Evolutionary conservation across 2,797 vertebrate genomes (phyloP).

Genomic region (Zalophus californianus): DNA sequence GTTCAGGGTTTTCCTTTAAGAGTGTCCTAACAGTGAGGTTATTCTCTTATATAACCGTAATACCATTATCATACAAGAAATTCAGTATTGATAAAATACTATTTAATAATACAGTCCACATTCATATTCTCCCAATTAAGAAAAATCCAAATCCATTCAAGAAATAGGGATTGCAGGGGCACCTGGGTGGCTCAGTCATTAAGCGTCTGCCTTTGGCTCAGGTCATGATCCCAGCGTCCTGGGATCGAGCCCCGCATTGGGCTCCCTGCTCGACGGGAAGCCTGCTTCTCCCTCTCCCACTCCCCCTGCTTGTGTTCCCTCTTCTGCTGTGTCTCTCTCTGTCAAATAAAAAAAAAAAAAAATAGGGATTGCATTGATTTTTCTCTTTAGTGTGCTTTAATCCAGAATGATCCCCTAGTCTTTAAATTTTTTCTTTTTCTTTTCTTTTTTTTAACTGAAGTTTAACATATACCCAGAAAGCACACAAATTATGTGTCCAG

Average conservation of each 20-base stretch:
- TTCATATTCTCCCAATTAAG: not conserved
- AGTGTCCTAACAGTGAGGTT: not conserved
- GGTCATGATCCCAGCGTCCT: no score
- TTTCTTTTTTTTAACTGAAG: not conserved
- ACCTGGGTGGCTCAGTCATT: no score
- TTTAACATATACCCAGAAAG: not conserved
- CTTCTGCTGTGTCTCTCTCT: no score
- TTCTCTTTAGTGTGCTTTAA: slow-evolving; percentile 14
- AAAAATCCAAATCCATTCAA: not conserved
- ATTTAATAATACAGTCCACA: not conserved
- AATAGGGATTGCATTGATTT: slow-evolving; percentile 21
- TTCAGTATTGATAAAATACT: slow-evolving; percentile 40
- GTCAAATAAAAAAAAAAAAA: not conserved
- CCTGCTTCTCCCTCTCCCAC: no score
- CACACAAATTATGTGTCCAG: not conserved
- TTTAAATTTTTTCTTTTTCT: not conserved
- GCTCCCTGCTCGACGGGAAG: no score
- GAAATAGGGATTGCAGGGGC: not conserved
- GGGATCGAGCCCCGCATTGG: no score
- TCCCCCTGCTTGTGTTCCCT: no score
- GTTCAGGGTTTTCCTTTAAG: no score
- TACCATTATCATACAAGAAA: not conserved
- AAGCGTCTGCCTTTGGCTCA: no score
- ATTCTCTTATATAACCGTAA: not conserved
- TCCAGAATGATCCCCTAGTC: not conserved